Evolutionary conservation across 2,888 invertebrate genomes (phyloP), one percentile per base, ranked within the genome.

Genomic region (Smittia aterrima): DNA sequence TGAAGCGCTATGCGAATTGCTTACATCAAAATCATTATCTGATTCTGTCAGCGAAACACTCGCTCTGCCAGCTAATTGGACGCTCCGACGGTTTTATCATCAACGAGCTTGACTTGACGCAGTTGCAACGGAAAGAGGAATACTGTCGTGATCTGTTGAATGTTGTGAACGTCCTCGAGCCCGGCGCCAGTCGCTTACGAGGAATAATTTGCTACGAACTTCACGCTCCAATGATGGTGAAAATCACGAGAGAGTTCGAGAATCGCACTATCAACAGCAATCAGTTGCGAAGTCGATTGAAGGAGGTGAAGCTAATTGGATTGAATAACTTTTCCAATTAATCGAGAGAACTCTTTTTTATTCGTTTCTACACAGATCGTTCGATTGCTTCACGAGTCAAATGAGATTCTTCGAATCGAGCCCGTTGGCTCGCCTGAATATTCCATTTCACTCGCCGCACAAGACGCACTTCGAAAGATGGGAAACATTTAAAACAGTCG

Each of bases 181-280:
- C 94, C 0, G 93, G 93, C 0, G 86, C 88, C 76, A 91, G 93
- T 0, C 85, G 93, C 77, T 84, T 93, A 66, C 85, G 93, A 85
- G 93, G 74, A 64, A 74, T 93, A 72, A 90, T 92, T n/a, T 81
- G 93, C 78, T 94, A 94, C 79, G 94, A 95, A 80, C 83, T 94
- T 9, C 94, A 95, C 79, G 93, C 92, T 0, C 93, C 93, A 0
- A 83, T 93, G n/a, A 89, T 93, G 86, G 88, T 93, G 74, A 81
- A 91, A 54, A 89, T 92, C 0, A 91, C 90, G 41, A 84, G 89
- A 75, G 86, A 87, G 77, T 89, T 90, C 79, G 88, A 89, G 79
- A 85, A 83, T 62, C 87, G 87, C 68, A 83, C 84, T 0, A 87
- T 89, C 76, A 83, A 86, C 24, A 88, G 89, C 76, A 85, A 86